Evolutionary conservation across 30 jellyfish, hydroid and myxozoan genomes (phyloP).

Genomic region (Turritopsis rubra): DNA sequence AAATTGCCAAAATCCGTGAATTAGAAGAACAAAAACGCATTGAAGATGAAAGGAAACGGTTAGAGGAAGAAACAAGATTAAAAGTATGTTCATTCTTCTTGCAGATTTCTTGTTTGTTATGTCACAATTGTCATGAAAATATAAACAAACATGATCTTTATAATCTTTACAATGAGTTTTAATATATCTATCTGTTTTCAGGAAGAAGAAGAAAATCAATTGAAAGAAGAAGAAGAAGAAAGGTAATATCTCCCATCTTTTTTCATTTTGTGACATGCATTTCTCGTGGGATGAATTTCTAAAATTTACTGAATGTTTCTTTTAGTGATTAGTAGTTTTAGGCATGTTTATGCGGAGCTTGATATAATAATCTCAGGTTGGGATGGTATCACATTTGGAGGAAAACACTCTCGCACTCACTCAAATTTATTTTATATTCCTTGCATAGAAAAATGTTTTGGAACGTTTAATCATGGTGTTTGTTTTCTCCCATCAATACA

Average conservation of each 20-base stretch:
- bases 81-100: constrained; percentile 28
- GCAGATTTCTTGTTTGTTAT: not conserved
- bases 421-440: too few species aligned
- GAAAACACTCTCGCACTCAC: too few species aligned
- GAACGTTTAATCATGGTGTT: too few species aligned
- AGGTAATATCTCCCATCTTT: not conserved
- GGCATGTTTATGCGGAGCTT: not conserved
- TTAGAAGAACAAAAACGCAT: constrained; percentile 80
- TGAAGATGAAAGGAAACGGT: constrained; percentile 51
- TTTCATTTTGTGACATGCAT: not conserved
- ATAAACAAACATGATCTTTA: too few species aligned
- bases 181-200: constrained; percentile 10
- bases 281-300: not conserved
- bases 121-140: not conserved
- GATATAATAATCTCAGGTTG: too few species aligned
- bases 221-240: constrained; percentile 71
- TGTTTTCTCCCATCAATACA: too few species aligned
- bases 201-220: constrained; percentile 54
- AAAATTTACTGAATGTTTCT: not conserved
- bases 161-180: not conserved
- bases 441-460: too few species aligned
- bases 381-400: too few species aligned
- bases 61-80: constrained; percentile 64
- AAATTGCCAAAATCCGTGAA: constrained; percentile 62
- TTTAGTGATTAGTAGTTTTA: not conserved